Base-by-base conservation (phyloP, 2,113 vertebrate species). In the Riparia riparia region DNA sequence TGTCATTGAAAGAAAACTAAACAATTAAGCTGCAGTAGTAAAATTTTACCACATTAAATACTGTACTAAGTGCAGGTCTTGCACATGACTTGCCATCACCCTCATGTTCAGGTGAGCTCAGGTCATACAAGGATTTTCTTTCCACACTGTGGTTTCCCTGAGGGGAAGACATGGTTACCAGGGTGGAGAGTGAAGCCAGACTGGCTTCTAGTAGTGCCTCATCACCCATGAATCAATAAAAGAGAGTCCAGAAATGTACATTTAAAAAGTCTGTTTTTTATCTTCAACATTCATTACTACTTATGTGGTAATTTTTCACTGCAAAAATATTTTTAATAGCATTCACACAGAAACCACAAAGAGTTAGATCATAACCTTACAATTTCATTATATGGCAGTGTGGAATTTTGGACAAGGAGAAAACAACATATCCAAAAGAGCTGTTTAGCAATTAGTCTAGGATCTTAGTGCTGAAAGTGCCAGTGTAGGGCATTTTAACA, bases 111-210 rank as follows among this genome's bases (percentile, higher is more conserved):
- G 15, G 28, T 84, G 16, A 91, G 12, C n/a, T 39, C 49, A 28
- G 13, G 13, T 84, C 60, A 87, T 50, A n/a, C 31, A 65, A 28
- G 21, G 45, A 26, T 87, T 82, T 89, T 17, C 26, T 24, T 8
- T 28, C 18, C 16, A 26, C 2, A 3, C 16, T 65, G 24, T 32
- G 11, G 22, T 58, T 80, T 82, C 14, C 26, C 7, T 74, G 8
- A 29, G 15, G 0, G 3, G 8, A 5, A 32, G 12, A 14, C 0
- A 0, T 20, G 2, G 17, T 54, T 12, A 45, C 10, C 32, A 69
- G 71, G 21, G 15, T 0, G 0, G 7, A 57, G 25, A 44, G 16
- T 4, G 7, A 64, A 84, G 24, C 10, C 18, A 37, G 18, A 10
- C 32, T 61, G 71, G 34, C 17, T 87, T 93, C 42, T 79, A 32